Evolutionary conservation across 1,140 invertebrate genomes (phyloP), one percentile per base, ranked within the genome.

Genomic region (Sarcophaga bullata): DNA sequence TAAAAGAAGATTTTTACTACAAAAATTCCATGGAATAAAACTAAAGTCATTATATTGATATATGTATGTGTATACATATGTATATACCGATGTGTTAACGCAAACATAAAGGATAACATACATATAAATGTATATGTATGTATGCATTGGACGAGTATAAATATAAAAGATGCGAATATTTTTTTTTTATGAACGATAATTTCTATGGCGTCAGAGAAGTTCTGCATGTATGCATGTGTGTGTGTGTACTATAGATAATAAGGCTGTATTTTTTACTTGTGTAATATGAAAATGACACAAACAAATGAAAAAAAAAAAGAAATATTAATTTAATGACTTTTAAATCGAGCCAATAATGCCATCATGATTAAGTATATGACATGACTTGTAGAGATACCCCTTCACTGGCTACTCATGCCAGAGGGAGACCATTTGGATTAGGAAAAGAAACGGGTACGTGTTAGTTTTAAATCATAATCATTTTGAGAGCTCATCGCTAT

Each of bases 291-390:
- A 62, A 62, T 13, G n/a, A 62, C 6, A 62, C 1, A 62, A 15
- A 62, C 11, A 62, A 62, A 15, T 15, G 6, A n/a, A 62, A 9
- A 3, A 68, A 15, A 58, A 11, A 58, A 13, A 58, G 13, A 58
- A 58, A 58, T 58, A 5, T 58, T 58, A n/a, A 15, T 68, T 68
- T 68, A 68, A 68, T 68, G 62, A 68, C 62, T 68, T 19, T 68
- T 68, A 68, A 68, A 68, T 68, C 62, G 62, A 68, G 62, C 62
- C 62, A 68, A 68, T 68, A 68, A 68, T 68, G 62, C 19, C 62
- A 68, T 68, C 17, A 68, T 17, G 62, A 68, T 68, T 19, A 68
- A 19, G n/a, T 37, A 50, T 50, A 37, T 37, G 25, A 37, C 25
- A 37, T 37, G 25, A 37, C 25, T 37, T 37, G 1, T 37, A 4